A percentile compares a stretch with the other conserved stretches of the same genome.
phyloP scores from a whole-genome alignment of 2,113 vertebrate species.

The Notarius lentiginosus region DNA sequence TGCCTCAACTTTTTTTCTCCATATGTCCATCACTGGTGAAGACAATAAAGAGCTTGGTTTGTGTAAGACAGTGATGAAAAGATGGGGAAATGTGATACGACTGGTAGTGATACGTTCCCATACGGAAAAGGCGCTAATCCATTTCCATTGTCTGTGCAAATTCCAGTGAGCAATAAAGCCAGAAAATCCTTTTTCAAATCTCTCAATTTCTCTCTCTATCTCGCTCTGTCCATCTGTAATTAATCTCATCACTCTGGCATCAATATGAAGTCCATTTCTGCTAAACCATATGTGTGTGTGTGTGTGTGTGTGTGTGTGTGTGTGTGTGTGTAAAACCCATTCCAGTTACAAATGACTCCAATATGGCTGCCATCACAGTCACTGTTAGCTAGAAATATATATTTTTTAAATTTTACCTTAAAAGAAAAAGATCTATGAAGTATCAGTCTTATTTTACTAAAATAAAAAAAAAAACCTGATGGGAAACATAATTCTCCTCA shows the following conservation, averaged over 20 bases:
- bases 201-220: constrained; percentile 16
- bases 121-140: not conserved
- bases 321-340: not conserved
- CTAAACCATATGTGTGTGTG: not conserved
- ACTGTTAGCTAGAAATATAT: not conserved
- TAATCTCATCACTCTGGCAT: constrained; percentile 21
- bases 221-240: constrained; percentile 23
- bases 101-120: not conserved
- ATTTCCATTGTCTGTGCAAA: constrained; percentile 4
- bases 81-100: not conserved
- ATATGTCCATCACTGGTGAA: not conserved
- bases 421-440: no score
- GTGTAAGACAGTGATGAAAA: not conserved
- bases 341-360: not conserved
- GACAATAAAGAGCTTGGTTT: not conserved
- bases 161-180: constrained; percentile 44
- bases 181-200: constrained; percentile 39
- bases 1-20: not conserved
- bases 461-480: not conserved
- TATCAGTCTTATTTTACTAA: not conserved
- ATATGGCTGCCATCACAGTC: not conserved
- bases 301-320: not conserved
- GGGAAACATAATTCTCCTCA: not conserved
- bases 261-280: constrained; percentile 23
- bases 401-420: not conserved